phyloP scores from a whole-genome alignment of 1,140 invertebrate species.

The Aphidius ervi region DNA sequence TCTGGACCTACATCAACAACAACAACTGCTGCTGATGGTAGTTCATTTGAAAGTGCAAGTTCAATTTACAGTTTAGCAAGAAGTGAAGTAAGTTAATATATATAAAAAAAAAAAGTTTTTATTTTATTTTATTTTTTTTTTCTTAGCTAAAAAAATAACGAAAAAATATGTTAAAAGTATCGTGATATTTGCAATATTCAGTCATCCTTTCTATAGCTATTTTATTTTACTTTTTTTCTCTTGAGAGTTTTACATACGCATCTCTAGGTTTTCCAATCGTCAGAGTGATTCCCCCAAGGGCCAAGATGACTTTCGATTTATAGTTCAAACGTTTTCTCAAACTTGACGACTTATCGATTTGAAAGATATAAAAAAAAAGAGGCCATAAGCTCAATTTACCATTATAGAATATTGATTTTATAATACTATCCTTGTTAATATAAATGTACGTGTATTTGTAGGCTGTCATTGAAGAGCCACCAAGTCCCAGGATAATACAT shows the following conservation, averaged over 20 bases:
- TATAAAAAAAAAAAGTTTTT: not conserved
- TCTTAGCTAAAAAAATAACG: too few species aligned
- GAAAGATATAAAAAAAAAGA: not conserved
- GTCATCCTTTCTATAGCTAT: too few species aligned
- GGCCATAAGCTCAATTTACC: not conserved
- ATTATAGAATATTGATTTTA: slow-evolving; percentile 13
- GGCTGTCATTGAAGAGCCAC: slow-evolving; percentile 46
- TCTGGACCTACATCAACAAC: slow-evolving; percentile 52
- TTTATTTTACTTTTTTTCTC: too few species aligned
- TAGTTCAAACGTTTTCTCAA: not conserved
- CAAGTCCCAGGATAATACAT: slow-evolving; percentile 42
- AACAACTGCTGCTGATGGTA: slow-evolving; percentile 63
- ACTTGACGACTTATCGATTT: not conserved
- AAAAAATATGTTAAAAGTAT: too few species aligned
- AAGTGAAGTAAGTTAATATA: slow-evolving; percentile 54
- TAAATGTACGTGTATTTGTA: slow-evolving; percentile 14
- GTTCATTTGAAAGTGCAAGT: slow-evolving; percentile 77
- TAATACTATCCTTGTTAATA: not conserved
- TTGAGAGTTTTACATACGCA: too few species aligned
- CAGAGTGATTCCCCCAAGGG: too few species aligned
- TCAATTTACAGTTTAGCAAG: slow-evolving; percentile 72
- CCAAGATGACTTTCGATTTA: slow-evolving; percentile 1
- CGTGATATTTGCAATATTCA: too few species aligned
- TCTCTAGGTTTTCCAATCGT: too few species aligned
- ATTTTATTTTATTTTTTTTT: too few species aligned